These are phyloP conservation scores for Etheostoma perlongum DNA, from an alignment of 2,797 vertebrate species.

Conservation along the genomic window DNA sequence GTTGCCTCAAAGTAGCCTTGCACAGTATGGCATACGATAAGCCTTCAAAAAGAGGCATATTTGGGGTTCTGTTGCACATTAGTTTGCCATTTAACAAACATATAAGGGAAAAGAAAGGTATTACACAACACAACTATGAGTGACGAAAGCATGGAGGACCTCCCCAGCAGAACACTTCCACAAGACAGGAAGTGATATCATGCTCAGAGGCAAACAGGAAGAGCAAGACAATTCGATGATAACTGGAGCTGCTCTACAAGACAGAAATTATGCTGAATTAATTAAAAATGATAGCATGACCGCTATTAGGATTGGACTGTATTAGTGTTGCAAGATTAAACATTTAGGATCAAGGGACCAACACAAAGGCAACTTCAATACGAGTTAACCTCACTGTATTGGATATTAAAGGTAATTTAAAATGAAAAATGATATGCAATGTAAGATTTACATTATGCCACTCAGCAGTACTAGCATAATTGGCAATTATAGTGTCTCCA, in stretches of 20 bases:
- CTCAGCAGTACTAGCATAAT: conserved; percentile 7
- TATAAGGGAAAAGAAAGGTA: conserved; percentile 41
- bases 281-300: not conserved
- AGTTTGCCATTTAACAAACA: conserved; percentile 69
- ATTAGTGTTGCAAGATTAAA: conserved; percentile 6
- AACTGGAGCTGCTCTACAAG: conserved; percentile 71
- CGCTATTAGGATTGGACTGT: not conserved
- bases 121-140: conserved; percentile 38
- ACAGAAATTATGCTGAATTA: conserved; percentile 64
- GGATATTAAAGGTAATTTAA: conserved; percentile 26
- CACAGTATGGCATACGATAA: conserved; percentile 42
- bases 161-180: conserved; percentile 38
- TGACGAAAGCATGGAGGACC: conserved; percentile 45
- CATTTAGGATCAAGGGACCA: conserved; percentile 9
- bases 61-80: conserved; percentile 46
- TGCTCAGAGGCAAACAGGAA: conserved; percentile 56
- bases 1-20: conserved; percentile 51
- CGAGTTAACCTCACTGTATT: not conserved
- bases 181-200: conserved; percentile 65
- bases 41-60: conserved; percentile 61
- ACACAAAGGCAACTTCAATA: conserved; percentile 15
- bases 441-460: conserved; percentile 45
- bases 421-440: conserved; percentile 11
- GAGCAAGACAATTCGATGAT: conserved; percentile 42
- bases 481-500: conserved; percentile 13